Base-by-base conservation (phyloP, 2,797 vertebrate genomes). In the Clamator glandarius region DNA sequence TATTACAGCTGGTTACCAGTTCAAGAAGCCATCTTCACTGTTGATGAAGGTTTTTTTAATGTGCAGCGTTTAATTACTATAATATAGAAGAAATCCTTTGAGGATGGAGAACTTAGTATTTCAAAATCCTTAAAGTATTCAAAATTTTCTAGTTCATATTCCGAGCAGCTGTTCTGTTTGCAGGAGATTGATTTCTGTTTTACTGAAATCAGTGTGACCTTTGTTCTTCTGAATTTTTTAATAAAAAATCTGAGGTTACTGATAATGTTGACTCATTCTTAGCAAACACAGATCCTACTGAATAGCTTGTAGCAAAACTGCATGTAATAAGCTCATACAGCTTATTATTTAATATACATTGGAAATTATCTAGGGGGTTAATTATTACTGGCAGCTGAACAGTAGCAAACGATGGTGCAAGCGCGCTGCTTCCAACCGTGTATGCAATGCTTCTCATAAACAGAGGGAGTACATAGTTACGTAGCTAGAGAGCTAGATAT, bases 201-300 rank as follows among this genome's bases (percentile, higher is more conserved):
- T 63, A 36, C 35, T 84, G 72, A 91, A 87, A 77, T 70, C 15
- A 26, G 0, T 79, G 67, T 79, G 70, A 82, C 29, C 57, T 88
- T n/a, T 85, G 5, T 84, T 78, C 61, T 83, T 82, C 50, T 80
- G 41, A 85, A 83, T 13, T 70, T 84, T 31, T 89, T 70, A 96
- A 93, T 94, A 96, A 96, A 92, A 85, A 25, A 73, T 52, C 14
- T 44, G 41, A 89, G 21, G 11, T 64, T 67, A 72, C 50, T 35
- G 25, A 21, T 66, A 29, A 48, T 46, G 33, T 80, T 72, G 70
- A 46, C 16, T 87, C 50, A 16, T 64, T 73, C 57, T 89, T 39
- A 84, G 29, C n/a, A 66, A 69, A 79, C 17, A 15, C n/a, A 5
- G 2, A 25, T 33, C 39, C 26, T 78, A 15, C 33, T 39, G 35